These are phyloP conservation scores for Drosophila trapezifrons DNA, from an alignment of 1,140 invertebrate species.

Conservation along the genomic window DNA sequence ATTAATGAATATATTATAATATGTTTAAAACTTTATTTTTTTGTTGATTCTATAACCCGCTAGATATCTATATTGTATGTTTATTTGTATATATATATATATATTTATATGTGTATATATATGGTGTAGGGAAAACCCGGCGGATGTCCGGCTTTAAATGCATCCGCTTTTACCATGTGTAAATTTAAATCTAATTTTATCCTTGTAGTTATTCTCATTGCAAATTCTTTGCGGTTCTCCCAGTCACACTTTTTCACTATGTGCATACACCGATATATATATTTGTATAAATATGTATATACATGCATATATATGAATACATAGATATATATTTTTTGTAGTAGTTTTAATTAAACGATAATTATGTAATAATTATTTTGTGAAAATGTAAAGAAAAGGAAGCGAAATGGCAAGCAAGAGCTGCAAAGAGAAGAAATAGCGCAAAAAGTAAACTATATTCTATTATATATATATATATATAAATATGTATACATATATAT, in stretches of 20 bases:
- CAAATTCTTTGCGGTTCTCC: conserved; percentile 1
- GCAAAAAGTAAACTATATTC: conserved; percentile 46
- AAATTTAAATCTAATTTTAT: conserved; percentile 8
- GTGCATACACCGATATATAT: too few species aligned
- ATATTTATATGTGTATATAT: conserved; percentile 1
- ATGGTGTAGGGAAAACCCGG: not conserved
- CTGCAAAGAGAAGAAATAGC: conserved; percentile 20
- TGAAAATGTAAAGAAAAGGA: conserved; percentile 66
- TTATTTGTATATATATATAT: not conserved
- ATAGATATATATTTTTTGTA: conserved; percentile 35
- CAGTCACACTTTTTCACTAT: too few species aligned
- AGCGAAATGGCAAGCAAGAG: not conserved
- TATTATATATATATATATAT: conserved; percentile 28
- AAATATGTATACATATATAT: conserved; percentile 29
- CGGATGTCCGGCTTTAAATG: not conserved
- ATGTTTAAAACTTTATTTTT: not conserved
- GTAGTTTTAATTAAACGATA: conserved; percentile 46
- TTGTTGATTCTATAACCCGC: not conserved
- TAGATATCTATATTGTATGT: not conserved
- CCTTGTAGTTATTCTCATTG: conserved; percentile 6
- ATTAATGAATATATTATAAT: conserved; percentile 9
- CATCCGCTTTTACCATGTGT: not conserved
- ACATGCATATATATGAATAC: conserved; percentile 20
- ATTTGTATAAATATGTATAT: not conserved
- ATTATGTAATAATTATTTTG: conserved; percentile 78